Base-by-base conservation (phyloP, 2,113 vertebrate genomes). In the Myotis davidii region DNA sequence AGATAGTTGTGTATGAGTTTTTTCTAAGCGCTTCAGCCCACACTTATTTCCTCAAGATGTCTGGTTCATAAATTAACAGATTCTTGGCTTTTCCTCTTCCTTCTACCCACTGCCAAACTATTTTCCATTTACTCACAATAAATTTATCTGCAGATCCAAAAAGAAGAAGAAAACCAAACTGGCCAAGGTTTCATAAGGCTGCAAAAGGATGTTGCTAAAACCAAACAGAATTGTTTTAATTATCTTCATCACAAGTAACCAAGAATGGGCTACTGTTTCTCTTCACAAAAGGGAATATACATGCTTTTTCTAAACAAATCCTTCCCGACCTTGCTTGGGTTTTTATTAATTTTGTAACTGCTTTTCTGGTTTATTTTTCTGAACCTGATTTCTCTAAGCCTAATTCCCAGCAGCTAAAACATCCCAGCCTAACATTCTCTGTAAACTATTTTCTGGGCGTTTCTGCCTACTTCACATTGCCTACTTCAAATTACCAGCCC, bases 51-150 rank as follows among this genome's bases (percentile, higher is more conserved):
- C 21, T 88, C 77, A 85, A 91, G 72, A 88, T 65, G 93, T 91
- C 97, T 96, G 97, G 94, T 91, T 95, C 93, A 74, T 79, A 94
- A 79, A 94, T 94, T 83, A 85, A 79, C 61, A 65, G n/a, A 91
- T 83, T 74, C 64, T 89, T 93, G 90, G 94, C 95, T 84, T 86
- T 85, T 93, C 64, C 7, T 78, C 45, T 76, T 82, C 67, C 45
- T 84, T 93, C 81, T 76, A 81, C 76, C 79, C 45, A 77, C 12
- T 91, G 90, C 90, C 90, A 94, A 97, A 95, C 92, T 90, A 96
- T 94, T 94, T 96, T 96, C 92, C 96, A 91, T 73, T 96, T 91
- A 90, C 91, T 91, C 92, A 94, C 74, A 96, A 76, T 56, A 95
- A 91, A 93, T 94, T 76, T 65, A 86, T 94, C 81, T 79, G 34